Evolutionary conservation across 2,888 invertebrate genomes (phyloP), one percentile per base, ranked within the genome.

Genomic region (Serripes groenlandicus): DNA sequence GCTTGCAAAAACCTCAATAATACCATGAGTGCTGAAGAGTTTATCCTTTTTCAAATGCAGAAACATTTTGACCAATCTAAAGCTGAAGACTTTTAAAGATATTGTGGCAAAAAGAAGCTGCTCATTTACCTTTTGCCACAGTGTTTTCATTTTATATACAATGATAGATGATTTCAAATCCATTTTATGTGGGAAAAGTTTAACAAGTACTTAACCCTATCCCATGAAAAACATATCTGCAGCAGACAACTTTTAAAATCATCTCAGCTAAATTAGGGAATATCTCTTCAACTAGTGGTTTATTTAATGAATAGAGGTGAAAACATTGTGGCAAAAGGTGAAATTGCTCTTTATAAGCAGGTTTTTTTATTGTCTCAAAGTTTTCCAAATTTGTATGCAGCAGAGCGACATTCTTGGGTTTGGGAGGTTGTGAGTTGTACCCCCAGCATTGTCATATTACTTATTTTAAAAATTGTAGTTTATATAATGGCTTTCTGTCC

Each of bases 321-420:
- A 56, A 56, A 56, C 56, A 56, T n/a, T 56, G 56, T 56, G 56
- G 56, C 11, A 56, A 56, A 56, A 56, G 56, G 56, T 15, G 56
- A 56, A 56, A 56, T 56, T 15, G 56, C 23, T 56, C 56, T 5
- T n/a, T 56, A 56, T n/a, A n/a, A 56, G 56, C 56, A 56, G n/a
- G 9, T 56, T 56, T n/a, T 56, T n/a, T n/a, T 56, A 15, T 56
- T n/a, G 11, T n/a, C 56, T 15, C 56, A 42, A 15, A 11, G 42
- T 42, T 42, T 42, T 42, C 42, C 7, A 42, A 42, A 15, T 11
- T 15, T 42, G n/a, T 42, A 15, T 42, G 15, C 42, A 11, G 42
- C 42, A 15, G 42, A 42, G 9, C n/a, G n/a, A n/a, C n/a, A n/a
- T n/a, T n/a, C n/a, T n/a, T n/a, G n/a, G n/a, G n/a, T n/a, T n/a